A percentile compares a stretch with the other conserved stretches of the same genome.
These are phyloP conservation scores for mouse (Mus musculus) DNA, from an alignment of 2,113 vertebrate genomes.

Conservation along the genomic window GRCm39 chr2:171393001-171393500, in stretches of 20 bases:
- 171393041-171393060: not conserved
- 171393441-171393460: not conserved
- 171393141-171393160: not conserved
- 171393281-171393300: constrained; percentile 14
- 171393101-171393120: not conserved
- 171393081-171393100: not conserved
- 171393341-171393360: not conserved
- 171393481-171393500: constrained; percentile 33
- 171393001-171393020: not conserved
- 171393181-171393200: not conserved
- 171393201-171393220: not conserved
- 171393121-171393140: not conserved
- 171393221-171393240: not conserved
- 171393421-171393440: not conserved
- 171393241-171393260: constrained; percentile 3
- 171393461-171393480: not conserved
- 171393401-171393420: not conserved
- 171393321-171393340: not conserved
- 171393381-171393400: not conserved
- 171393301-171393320: constrained; percentile 1
- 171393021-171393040: not conserved
- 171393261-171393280: not conserved
- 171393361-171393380: not conserved
- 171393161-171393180: not conserved
- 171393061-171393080: not conserved